phyloP scores from a whole-genome alignment of 2,797 vertebrate genomes.

The Myotis daubentonii region DNA sequence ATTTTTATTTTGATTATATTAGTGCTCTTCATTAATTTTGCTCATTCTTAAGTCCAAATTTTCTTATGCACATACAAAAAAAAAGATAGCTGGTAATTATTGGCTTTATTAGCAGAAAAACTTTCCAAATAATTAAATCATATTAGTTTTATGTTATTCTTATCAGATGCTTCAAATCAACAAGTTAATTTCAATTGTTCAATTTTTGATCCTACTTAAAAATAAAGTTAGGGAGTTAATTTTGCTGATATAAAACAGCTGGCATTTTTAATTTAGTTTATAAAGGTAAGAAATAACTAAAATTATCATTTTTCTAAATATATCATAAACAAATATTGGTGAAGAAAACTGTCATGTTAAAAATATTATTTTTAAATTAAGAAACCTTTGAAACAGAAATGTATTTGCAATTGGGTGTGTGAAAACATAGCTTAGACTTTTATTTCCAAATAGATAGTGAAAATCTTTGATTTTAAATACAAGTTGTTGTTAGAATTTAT shows the following conservation, averaged over 20 bases:
- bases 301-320: neutral
- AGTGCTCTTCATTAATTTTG: constrained; percentile 7
- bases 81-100: neutral
- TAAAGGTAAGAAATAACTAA: neutral
- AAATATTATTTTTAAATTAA: neutral
- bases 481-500: neutral
- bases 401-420: neutral
- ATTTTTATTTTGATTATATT: constrained; percentile 39
- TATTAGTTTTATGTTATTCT: neutral
- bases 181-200: neutral
- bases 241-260: constrained; percentile 6
- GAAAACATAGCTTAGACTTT: neutral
- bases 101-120: neutral
- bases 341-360: neutral
- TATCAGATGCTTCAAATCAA: neutral
- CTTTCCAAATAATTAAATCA: neutral
- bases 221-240: neutral
- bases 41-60: neutral
- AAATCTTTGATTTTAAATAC: neutral
- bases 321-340: neutral
- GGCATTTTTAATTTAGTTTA: neutral
- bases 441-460: constrained; percentile 10
- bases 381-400: neutral
- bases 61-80: neutral
- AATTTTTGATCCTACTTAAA: neutral